Conservation (phyloP, 1,140 invertebrate genomes). For the Tetraneura akinire region DNA sequence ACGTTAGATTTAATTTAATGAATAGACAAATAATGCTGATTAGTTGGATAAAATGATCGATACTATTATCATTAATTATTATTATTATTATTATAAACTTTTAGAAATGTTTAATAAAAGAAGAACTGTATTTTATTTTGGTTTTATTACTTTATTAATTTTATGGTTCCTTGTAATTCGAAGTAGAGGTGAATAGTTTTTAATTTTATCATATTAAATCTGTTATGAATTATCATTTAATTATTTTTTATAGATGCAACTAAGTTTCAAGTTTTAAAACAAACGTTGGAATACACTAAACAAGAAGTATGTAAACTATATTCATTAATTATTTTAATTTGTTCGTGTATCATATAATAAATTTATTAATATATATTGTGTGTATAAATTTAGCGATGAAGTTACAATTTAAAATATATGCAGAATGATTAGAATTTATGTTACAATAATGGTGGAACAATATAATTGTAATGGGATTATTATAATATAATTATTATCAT, state of each 20-base stretch:
- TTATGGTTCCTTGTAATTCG: constrained; percentile 53
- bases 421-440: no score
- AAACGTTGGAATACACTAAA: constrained; percentile 12
- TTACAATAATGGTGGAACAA: no score
- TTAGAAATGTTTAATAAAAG: constrained; percentile 54
- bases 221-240: neutral
- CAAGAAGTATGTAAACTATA: constrained; percentile 11
- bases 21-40: neutral
- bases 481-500: no score
- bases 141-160: constrained; percentile 50
- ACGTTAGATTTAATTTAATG: neutral
- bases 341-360: no score
- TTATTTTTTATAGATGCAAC: constrained; percentile 23
- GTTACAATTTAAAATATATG: no score
- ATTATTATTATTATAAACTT: neutral
- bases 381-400: neutral
- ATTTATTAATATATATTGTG: neutral
- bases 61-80: neutral
- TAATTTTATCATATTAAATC: neutral
- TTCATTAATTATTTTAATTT: neutral
- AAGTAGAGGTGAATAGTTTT: constrained; percentile 51
- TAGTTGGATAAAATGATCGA: constrained; percentile 11
- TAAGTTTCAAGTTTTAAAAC: constrained; percentile 29
- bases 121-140: constrained; percentile 50
- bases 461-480: no score